Conservation (phyloP, 2,888 invertebrate genomes). For the Drosophila parthenogenetica region DNA sequence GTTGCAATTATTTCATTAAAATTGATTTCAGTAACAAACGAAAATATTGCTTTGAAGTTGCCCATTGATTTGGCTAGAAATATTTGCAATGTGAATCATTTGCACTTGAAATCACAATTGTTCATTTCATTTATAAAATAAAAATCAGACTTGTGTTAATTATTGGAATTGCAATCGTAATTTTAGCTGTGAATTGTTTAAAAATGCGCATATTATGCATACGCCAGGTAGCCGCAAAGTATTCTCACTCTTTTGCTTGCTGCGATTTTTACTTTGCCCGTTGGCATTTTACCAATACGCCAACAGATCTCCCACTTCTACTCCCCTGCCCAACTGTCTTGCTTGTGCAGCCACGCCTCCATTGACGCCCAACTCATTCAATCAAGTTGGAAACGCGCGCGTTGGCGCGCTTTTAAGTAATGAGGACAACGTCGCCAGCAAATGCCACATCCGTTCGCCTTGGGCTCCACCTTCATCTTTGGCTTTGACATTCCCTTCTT, state of each 20-base stretch:
- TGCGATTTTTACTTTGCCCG: background rate
- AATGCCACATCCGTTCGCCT: slow-evolving; percentile 32
- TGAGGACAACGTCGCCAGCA: slow-evolving; percentile 60
- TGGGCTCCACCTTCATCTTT: background rate
- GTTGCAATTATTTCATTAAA: too few species aligned
- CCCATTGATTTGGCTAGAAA: too few species aligned
- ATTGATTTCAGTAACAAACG: too few species aligned
- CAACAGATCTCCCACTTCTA: background rate
- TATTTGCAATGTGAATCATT: too few species aligned
- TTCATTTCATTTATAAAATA: background rate
- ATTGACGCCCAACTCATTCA: slow-evolving; percentile 57
- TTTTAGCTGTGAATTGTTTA: slow-evolving; percentile 27
- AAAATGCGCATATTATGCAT: slow-evolving; percentile 46
- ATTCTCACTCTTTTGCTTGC: background rate
- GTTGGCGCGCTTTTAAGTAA: slow-evolving; percentile 72
- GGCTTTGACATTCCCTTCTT: slow-evolving; percentile 1
- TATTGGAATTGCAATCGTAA: slow-evolving; percentile 46
- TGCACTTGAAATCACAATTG: too few species aligned
- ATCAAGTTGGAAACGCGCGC: slow-evolving; percentile 64
- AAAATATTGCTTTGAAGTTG: too few species aligned
- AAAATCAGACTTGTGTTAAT: slow-evolving; percentile 16
- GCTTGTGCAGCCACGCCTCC: slow-evolving; percentile 5
- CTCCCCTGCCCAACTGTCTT: background rate
- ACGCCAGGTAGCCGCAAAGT: slow-evolving; percentile 38
- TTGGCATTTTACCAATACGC: slow-evolving; percentile 31